Conservation (phyloP, 2,113 vertebrate genomes). For the Meleagris gallopavo region DNA sequence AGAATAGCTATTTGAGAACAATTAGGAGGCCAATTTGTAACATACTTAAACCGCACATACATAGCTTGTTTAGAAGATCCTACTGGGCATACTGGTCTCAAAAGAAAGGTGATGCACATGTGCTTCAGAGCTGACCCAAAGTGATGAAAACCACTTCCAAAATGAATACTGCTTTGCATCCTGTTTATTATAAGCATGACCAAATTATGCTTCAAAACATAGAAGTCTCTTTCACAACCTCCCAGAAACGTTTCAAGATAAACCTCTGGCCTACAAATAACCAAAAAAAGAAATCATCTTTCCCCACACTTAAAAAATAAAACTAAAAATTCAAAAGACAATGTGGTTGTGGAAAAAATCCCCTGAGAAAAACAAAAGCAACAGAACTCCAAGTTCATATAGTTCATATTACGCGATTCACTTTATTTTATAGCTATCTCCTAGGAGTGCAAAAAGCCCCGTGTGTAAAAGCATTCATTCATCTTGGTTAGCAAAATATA, state of each 20-base stretch:
- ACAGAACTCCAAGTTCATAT: not conserved
- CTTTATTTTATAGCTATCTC: not conserved
- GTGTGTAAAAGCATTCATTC: not conserved
- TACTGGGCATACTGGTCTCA: not conserved
- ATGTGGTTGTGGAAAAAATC: not conserved
- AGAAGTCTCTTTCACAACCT: not conserved
- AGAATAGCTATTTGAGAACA: not conserved
- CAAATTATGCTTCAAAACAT: not conserved
- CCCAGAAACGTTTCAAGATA: not conserved
- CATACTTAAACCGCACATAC: not conserved
- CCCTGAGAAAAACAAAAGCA: conserved; percentile 1
- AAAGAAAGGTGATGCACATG: not conserved
- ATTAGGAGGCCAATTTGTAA: not conserved
- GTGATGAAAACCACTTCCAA: not conserved
- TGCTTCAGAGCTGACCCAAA: not conserved
- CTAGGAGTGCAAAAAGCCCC: not conserved
- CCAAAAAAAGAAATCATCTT: not conserved
- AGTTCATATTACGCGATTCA: not conserved
- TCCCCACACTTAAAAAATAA: not conserved
- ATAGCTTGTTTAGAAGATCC: not conserved
- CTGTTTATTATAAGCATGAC: not conserved
- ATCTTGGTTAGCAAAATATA: not conserved
- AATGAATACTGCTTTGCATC: not conserved
- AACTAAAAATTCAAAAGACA: not conserved
- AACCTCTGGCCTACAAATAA: conserved; percentile 8